Percentiles rank a stretch among this genome's conserved stretches.
These are phyloP conservation scores for Caracal caracal DNA, from an alignment of 2,113 vertebrate species.

Conservation along the genomic window DNA sequence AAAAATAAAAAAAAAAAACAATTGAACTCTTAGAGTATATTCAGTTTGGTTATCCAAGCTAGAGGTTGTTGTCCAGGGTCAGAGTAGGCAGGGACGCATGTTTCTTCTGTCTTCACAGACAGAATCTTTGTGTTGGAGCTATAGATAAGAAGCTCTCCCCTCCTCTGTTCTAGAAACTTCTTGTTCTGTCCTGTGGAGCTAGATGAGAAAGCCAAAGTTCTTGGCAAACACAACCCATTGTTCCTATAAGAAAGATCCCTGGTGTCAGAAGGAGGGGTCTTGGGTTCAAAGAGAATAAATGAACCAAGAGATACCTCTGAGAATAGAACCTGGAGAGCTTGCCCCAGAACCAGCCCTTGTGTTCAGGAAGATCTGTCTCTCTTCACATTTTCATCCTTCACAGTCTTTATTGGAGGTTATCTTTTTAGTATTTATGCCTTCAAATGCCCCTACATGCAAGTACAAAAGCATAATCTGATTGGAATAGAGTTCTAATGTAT, in stretches of 20 bases:
- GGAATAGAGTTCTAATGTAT: background rate
- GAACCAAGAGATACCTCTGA: background rate
- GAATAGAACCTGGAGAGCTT: background rate
- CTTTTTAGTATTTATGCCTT: background rate
- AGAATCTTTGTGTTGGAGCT: background rate
- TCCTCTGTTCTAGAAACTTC: background rate
- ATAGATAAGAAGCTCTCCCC: background rate
- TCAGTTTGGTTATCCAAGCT: background rate
- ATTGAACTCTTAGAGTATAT: background rate
- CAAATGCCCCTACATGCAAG: background rate
- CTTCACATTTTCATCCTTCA: background rate
- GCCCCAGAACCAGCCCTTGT: background rate
- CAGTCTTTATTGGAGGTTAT: background rate
- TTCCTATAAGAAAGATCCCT: background rate
- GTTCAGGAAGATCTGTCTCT: background rate
- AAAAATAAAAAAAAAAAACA: too few relatives aligned
- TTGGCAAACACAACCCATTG: background rate
- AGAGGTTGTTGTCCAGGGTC: fast-evolving
- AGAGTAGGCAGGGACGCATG: fast-evolving
- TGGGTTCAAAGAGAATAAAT: background rate
- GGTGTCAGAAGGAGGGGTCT: too few relatives aligned
- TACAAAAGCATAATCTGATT: background rate
- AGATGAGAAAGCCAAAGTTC: background rate
- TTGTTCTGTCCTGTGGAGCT: background rate
- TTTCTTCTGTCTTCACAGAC: background rate